Evolutionary conservation across 2,113 vertebrate species (phyloP).

Genomic region (Sebastes fasciatus): DNA sequence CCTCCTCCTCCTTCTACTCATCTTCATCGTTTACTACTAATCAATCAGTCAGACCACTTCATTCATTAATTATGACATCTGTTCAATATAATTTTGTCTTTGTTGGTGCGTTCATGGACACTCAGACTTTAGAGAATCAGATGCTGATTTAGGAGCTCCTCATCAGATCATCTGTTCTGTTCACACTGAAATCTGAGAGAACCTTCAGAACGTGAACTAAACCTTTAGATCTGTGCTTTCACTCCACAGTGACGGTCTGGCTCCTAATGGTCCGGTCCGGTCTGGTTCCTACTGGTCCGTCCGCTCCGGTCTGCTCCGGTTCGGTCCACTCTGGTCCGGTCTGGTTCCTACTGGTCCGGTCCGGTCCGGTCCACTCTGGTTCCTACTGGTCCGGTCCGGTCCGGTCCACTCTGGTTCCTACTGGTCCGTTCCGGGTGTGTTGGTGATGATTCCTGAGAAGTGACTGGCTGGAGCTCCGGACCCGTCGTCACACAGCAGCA

Average conservation of each 20-base stretch:
- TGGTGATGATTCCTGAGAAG: constrained; percentile 57
- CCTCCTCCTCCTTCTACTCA: no score
- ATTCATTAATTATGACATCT: no score
- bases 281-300: no score
- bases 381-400: no score
- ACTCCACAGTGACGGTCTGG: neutral
- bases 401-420: neutral
- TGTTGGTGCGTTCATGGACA: neutral
- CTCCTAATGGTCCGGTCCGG: no score
- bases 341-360: no score
- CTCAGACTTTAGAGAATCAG: neutral
- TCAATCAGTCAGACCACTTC: no score
- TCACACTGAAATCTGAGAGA: no score
- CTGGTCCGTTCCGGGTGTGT: neutral
- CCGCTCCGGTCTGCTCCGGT: no score
- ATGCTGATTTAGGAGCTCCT: neutral
- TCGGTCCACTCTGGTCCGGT: no score
- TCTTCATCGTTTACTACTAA: no score
- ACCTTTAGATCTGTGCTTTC: neutral
- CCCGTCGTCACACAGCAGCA: constrained; percentile 8
- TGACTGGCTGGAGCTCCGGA: constrained; percentile 62
- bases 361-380: no score
- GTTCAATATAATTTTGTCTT: neutral
- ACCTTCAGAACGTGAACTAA: neutral
- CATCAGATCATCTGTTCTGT: neutral